Evolutionary conservation across 2,797 vertebrate genomes (phyloP).

Genomic region (Notoglanidium macrostoma): DNA sequence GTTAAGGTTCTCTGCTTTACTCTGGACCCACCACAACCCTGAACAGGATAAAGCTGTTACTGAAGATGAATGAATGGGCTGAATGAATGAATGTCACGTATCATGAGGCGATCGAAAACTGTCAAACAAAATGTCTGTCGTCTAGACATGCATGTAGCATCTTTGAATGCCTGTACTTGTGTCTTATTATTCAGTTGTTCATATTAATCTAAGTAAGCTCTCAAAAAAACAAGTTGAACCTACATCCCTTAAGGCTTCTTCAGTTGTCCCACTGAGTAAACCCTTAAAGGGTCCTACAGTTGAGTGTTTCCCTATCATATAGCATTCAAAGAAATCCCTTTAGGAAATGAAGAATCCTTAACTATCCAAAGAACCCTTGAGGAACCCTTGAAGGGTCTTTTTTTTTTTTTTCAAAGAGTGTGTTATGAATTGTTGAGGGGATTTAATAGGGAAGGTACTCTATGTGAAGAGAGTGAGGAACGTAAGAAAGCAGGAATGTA

Average conservation of each 20-base stretch:
- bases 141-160: background rate
- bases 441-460: background rate
- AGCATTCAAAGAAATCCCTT: background rate
- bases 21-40: background rate
- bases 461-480: background rate
- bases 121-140: background rate
- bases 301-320: background rate
- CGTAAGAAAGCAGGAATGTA: background rate
- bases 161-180: background rate
- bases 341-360: background rate
- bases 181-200: background rate
- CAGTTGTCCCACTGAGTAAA: background rate
- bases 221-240: background rate
- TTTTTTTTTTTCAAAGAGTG: background rate
- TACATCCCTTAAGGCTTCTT: background rate
- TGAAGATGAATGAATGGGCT: background rate
- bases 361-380: background rate
- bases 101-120: background rate
- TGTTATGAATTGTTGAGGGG: background rate
- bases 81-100: background rate
- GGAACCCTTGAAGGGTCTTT: background rate
- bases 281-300: background rate
- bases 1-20: background rate
- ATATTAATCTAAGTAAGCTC: background rate
- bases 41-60: background rate